Percentiles rank a stretch among this genome's conserved stretches.
Evolutionary conservation across 2,113 vertebrate genomes (phyloP).

Genomic region (Cyanoderma ruficeps): DNA sequence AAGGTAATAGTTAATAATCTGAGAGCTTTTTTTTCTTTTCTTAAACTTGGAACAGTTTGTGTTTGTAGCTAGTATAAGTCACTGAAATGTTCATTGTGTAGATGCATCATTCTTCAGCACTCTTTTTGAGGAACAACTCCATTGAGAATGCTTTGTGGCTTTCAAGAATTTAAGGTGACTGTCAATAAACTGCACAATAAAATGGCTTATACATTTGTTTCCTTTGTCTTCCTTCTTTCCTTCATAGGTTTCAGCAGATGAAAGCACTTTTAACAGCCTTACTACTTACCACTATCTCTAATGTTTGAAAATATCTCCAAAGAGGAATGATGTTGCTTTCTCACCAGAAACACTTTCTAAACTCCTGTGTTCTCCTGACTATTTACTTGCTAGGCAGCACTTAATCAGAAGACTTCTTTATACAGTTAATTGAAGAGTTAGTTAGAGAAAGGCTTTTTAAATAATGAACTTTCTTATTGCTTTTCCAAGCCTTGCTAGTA

Average conservation of each 20-base stretch:
- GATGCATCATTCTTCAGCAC: not conserved
- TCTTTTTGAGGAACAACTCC: not conserved
- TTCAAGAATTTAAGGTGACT: not conserved
- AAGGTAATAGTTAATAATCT: not conserved
- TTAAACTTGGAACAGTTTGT: not conserved
- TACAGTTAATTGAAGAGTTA: not conserved
- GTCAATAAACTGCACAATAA: not conserved
- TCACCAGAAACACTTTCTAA: not conserved
- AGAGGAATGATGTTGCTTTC: not conserved
- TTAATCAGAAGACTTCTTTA: not conserved
- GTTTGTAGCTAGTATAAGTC: not conserved
- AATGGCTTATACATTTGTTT: not conserved
- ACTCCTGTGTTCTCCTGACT: not conserved
- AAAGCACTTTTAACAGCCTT: not conserved
- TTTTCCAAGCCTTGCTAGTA: not conserved
- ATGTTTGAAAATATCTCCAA: not conserved
- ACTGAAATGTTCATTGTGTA: not conserved
- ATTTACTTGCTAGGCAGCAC: not conserved
- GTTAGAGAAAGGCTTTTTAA: not conserved
- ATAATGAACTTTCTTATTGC: not conserved
- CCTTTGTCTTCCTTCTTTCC: not conserved
- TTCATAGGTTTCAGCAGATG: not conserved
- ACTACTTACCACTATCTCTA: not conserved
- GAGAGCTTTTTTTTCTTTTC: accelerated
- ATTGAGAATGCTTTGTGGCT: not conserved